Conservation (phyloP, 2,113 vertebrate genomes). For the Oreochromis tanganicae region DNA sequence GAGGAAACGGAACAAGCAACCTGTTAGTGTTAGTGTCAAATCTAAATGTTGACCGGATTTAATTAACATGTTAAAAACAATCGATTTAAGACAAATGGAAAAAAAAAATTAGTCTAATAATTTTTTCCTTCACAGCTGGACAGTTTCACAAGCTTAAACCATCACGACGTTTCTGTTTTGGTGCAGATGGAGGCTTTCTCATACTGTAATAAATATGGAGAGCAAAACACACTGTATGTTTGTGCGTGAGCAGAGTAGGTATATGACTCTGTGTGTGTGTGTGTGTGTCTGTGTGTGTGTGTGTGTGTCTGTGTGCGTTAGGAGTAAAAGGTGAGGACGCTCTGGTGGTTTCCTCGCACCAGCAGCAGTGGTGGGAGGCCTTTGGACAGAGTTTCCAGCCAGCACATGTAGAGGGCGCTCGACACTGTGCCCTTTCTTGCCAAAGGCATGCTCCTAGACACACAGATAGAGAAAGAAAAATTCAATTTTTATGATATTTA, state of each 20-base stretch:
- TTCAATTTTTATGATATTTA: rapidly evolving
- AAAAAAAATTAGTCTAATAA: background rate
- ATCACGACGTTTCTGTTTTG: background rate
- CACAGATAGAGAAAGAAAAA: rapidly evolving
- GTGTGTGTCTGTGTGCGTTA: conserved; percentile 65
- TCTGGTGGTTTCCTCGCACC: conserved; percentile 97
- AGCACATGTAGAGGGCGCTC: conserved; percentile 95
- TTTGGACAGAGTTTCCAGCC: conserved; percentile 90
- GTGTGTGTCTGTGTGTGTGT: conserved; percentile 19
- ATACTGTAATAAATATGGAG: background rate
- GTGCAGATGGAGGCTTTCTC: background rate
- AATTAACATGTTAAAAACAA: background rate
- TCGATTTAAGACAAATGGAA: background rate
- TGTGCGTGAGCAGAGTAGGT: background rate
- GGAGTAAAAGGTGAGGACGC: conserved; percentile 97
- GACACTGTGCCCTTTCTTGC: conserved; percentile 93
- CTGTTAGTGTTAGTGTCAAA: background rate
- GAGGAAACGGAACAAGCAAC: background rate
- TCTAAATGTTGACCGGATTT: background rate
- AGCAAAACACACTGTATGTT: background rate
- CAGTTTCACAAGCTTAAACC: background rate
- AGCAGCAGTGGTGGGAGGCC: conserved; percentile 90
- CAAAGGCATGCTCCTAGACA: conserved; percentile 87
- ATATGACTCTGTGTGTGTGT: background rate
- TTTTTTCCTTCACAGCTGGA: background rate